Base-by-base conservation (phyloP, 2,797 vertebrate genomes). In the Pipistrellus nathusii region DNA sequence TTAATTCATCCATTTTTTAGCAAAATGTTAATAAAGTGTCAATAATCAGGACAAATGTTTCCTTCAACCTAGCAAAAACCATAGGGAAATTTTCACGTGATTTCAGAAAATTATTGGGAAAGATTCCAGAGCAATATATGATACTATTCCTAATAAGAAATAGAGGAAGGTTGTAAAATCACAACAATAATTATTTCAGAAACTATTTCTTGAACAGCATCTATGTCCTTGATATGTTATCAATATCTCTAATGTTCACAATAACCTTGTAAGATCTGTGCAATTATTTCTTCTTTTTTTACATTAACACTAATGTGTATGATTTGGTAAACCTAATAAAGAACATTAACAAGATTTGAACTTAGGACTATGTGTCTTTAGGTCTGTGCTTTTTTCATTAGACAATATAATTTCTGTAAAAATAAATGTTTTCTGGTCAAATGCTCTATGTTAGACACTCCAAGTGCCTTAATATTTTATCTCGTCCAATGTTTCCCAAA, bases 381-480 rank as follows among this genome's bases (percentile, higher is more conserved):
- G 41, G 44, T 32, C 41, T 84, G 5, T 68, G 27, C 17, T 91
- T 88, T 88, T 88, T 66, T 38, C 48, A n/a, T 72, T 30, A 85
- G 1, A 76, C 23, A 84, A 48, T 64, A 59, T 23, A 73, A 48
- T 62, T 89, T 44, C 23, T 55, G 8, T 87, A 59, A 91, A 88
- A 77, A 71, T 69, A 80, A 80, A 41, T 41, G 11, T 53, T 92
- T 87, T 72, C 27, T 35, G 48, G 30, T 57, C 32, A 78, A 8
- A 14, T 41, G 27, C 6, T 78, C 2, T 27, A 32, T 51, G 30
- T 51, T n/a, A 71, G 14, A 90, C 35, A 59, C 18, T 83, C 55
- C 73, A 71, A 82, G 25, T 66, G 44, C 27, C 76, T 77, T 92
- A 57, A 57, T 78, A 48, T 90, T 87, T 78, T 32, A 86, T 87